These are phyloP conservation scores for Argyrosomus japonicus DNA, from an alignment of 2,113 vertebrate genomes.

Conservation along the genomic window DNA sequence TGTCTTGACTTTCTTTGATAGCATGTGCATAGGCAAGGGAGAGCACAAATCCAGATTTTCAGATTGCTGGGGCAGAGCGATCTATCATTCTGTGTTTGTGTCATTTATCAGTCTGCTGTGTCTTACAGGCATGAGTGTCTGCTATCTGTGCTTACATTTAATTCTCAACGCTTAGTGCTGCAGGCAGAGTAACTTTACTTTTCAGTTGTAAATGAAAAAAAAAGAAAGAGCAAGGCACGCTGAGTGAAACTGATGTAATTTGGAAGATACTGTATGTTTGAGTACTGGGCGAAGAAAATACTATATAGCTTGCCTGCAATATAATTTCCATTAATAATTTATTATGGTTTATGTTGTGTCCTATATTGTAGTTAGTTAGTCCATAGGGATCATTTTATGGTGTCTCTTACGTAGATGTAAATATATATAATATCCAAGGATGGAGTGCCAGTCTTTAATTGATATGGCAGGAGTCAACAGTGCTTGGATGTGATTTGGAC, in stretches of 20 bases:
- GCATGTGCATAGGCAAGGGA: background rate
- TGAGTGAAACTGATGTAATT: background rate
- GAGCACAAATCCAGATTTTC: constrained; percentile 34
- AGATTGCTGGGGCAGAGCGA: constrained; percentile 21
- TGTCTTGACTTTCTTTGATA: constrained; percentile 16
- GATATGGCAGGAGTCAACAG: constrained; percentile 5
- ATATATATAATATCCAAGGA: constrained; percentile 1
- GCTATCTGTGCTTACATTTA: constrained; percentile 26
- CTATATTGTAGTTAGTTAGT: background rate
- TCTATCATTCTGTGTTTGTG: constrained; percentile 37
- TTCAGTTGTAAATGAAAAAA: constrained; percentile 25
- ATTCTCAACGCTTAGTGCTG: constrained; percentile 13
- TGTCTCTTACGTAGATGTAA: constrained; percentile 1
- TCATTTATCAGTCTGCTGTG: constrained; percentile 25
- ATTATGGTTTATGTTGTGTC: background rate
- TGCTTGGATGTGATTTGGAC: background rate
- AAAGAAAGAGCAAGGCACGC: background rate
- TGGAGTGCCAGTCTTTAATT: constrained; percentile 10
- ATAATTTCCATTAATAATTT: background rate
- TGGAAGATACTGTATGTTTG: background rate
- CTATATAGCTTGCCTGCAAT: background rate
- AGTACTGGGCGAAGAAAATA: background rate
- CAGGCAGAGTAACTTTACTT: constrained; percentile 13
- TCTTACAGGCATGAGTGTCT: background rate
- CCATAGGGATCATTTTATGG: background rate